Conservation (phyloP, 2,888 invertebrate genomes). For the Polyploca ridens region DNA sequence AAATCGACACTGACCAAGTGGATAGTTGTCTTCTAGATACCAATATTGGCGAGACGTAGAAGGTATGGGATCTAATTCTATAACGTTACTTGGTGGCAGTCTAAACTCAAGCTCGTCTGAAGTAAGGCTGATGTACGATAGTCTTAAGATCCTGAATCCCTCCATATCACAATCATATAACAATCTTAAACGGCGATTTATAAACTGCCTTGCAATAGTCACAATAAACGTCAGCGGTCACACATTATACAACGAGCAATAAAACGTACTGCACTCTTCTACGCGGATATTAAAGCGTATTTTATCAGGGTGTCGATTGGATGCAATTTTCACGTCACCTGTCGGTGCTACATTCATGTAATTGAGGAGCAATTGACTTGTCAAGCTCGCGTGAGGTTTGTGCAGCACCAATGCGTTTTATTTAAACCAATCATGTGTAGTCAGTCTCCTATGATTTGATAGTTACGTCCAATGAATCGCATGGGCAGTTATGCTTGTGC, state of each 20-base stretch:
- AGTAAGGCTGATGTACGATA: background rate
- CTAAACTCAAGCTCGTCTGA: background rate
- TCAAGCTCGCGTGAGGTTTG: background rate
- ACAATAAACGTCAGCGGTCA: background rate
- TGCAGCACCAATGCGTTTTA: background rate
- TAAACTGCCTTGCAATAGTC: background rate
- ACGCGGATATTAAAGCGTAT: constrained; percentile 19
- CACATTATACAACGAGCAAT: background rate
- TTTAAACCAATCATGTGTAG: background rate
- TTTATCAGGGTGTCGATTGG: constrained; percentile 20
- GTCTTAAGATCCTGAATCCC: background rate
- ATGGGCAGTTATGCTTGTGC: background rate
- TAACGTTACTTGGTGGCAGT: background rate
- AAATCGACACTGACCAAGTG: background rate
- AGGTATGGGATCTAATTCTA: background rate
- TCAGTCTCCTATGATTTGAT: background rate
- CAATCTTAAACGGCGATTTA: background rate
- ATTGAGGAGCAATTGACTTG: constrained; percentile 12
- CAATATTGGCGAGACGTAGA: background rate
- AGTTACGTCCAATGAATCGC: background rate
- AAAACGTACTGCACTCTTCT: constrained; percentile 11
- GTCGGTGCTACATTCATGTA: constrained; percentile 13
- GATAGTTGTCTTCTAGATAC: background rate
- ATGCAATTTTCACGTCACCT: constrained; percentile 36
- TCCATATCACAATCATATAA: background rate